phyloP scores from a whole-genome alignment of 2,888 invertebrate species.

The Drosophila borborema region DNA sequence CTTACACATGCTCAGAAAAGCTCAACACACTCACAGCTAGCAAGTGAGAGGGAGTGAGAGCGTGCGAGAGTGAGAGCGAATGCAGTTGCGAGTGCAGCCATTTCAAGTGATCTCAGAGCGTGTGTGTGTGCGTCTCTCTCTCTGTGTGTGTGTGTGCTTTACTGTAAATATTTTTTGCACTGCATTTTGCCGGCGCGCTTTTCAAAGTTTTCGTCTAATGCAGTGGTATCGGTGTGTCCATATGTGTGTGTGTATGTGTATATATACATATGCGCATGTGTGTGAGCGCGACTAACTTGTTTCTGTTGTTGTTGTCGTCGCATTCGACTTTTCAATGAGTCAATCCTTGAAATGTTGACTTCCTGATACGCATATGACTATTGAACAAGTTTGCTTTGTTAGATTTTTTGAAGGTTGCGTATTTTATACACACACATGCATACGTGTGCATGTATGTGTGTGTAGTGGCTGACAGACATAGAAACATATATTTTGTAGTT shows the following conservation, averaged over 20 bases:
- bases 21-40: constrained; percentile 16
- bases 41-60: not conserved
- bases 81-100: constrained; percentile 49
- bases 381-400: constrained; percentile 82
- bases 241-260: constrained; percentile 12
- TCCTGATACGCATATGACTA: constrained; percentile 84
- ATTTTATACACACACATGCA: constrained; percentile 63
- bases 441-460: not conserved
- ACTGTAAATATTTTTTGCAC: constrained; percentile 72
- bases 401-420: constrained; percentile 83
- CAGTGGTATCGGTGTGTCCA: constrained; percentile 14
- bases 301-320: constrained; percentile 60
- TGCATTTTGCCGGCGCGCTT: constrained; percentile 78
- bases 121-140: constrained; percentile 2
- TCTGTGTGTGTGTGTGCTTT: constrained; percentile 53
- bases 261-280: constrained; percentile 17
- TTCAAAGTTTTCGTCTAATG: constrained; percentile 66
- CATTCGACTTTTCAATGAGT: constrained; percentile 84
- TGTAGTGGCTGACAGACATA: constrained; percentile 48
- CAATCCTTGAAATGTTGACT: constrained; percentile 84
- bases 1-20: constrained; percentile 38
- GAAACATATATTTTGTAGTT: constrained; percentile 55
- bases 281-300: constrained; percentile 33
- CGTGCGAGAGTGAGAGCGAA: constrained; percentile 20
- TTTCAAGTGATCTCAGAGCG: constrained; percentile 66